Conservation (phyloP, 2,888 invertebrate genomes). For the Parnassius mnemosyne region DNA sequence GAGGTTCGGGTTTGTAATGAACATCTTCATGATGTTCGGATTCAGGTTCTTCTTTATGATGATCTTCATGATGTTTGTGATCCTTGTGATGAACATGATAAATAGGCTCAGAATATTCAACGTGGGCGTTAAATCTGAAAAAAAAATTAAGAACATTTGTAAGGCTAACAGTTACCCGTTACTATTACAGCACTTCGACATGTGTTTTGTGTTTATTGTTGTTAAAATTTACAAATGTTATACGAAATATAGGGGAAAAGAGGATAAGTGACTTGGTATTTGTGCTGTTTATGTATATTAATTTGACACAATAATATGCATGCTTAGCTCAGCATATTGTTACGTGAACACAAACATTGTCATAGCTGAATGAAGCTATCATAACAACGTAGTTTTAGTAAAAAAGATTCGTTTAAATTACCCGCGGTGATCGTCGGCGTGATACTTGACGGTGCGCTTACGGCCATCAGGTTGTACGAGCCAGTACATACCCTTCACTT, state of each 20-base stretch:
- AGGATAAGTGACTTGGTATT: background rate
- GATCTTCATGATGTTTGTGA: constrained; percentile 24
- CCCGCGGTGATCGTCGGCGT: constrained; percentile 76
- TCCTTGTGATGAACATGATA: constrained; percentile 26
- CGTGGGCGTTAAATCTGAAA: constrained; percentile 40
- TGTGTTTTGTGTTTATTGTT: no score
- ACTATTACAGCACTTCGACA: no score
- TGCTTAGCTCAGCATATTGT: no score
- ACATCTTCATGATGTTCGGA: constrained; percentile 7
- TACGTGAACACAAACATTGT: no score
- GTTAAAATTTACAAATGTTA: background rate
- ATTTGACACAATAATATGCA: background rate
- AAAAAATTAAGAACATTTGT: background rate
- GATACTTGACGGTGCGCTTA: constrained; percentile 74
- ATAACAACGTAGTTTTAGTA: background rate
- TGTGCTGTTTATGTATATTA: background rate
- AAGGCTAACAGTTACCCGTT: no score
- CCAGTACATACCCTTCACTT: constrained; percentile 76
- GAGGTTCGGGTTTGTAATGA: constrained; percentile 22
- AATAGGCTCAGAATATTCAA: constrained; percentile 33
- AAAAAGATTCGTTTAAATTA: constrained; percentile 36
- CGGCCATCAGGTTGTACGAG: constrained; percentile 76
- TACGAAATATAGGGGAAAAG: background rate
- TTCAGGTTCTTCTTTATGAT: constrained; percentile 27
- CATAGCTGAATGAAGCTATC: no score